Evolutionary conservation across 2,888 invertebrate species (phyloP).

Genomic region (Rugalucina vietnamica): DNA sequence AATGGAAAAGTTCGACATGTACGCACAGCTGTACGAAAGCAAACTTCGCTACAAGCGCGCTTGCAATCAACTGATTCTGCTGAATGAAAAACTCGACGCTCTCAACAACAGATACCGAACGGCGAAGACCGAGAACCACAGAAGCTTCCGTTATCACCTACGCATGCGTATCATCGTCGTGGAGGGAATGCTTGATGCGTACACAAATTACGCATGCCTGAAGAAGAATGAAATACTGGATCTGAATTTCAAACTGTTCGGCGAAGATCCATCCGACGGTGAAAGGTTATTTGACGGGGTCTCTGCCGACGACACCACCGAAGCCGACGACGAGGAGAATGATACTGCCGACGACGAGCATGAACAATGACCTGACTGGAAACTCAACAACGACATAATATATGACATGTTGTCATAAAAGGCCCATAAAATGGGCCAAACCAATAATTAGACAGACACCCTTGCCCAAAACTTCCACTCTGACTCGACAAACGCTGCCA

Average conservation of each 20-base stretch:
- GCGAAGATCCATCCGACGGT: constrained; percentile 9
- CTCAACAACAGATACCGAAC: constrained; percentile 49
- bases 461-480: no score
- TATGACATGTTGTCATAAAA: no score
- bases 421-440: no score
- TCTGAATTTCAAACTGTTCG: constrained; percentile 41
- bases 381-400: no score
- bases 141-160: constrained; percentile 58
- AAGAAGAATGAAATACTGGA: constrained; percentile 62
- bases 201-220: constrained; percentile 56
- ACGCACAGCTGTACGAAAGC: constrained; percentile 55
- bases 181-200: constrained; percentile 60
- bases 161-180: constrained; percentile 59
- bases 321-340: background rate
- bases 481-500: no score
- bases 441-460: no score
- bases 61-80: constrained; percentile 53
- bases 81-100: constrained; percentile 48
- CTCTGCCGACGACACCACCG: background rate
- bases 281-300: background rate
- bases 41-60: constrained; percentile 49
- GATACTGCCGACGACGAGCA: no score
- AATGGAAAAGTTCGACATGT: constrained; percentile 61
- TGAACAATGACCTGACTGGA: no score
- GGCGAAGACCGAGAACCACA: constrained; percentile 37